Evolutionary conservation across 1,140 invertebrate genomes (phyloP), one percentile per base, ranked within the genome.

Genomic region (Panulirus ornatus): DNA sequence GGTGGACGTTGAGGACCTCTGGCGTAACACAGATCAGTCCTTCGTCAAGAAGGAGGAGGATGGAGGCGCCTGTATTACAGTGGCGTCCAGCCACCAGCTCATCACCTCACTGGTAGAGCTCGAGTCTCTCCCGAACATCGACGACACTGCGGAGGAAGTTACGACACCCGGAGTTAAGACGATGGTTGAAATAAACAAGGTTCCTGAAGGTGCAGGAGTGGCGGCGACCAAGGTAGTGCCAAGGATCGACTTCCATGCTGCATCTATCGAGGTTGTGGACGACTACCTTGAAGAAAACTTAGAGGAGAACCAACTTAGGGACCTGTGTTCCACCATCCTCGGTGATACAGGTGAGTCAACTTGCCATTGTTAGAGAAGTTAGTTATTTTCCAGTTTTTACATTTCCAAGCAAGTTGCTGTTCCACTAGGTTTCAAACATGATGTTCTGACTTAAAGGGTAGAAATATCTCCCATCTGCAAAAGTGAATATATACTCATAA

Each of bases 201-300:
- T 66, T 6, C 3, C 14, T 22, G 54, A 58, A 22, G 58, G n/a
- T 66, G 58, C 2, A 40, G 3, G 9, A 19, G 14, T 27, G 1
- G 36, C 8, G 0, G 19, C n/a, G 1, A 8, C 47, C 34, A 75
- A 40, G 36, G 54, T 42, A 9, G 51, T 79, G 51, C 85, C 85
- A 14, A 88, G 42, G 75, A 88, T 88, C 75, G 63, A 88, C 70
- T 44, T 88, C 70, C 85, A 88, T 54, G 85, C 85, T 22, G 75
- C 47, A 8, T 88, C 85, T 14, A 63, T 88, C 5, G 85, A 88
- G 75, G 54, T 78, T 22, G 85, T 63, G 54, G 85, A 88, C 36
- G 85, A 88, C 85, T 88, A 88, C 75, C 54, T 88, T 22, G 83
- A 85, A 38, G 75, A 79, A 19, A 38, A 88, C 75, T 75, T 79